Evolutionary conservation across 2,888 invertebrate species (phyloP).

Genomic region (Yponomeuta cagnagella): DNA sequence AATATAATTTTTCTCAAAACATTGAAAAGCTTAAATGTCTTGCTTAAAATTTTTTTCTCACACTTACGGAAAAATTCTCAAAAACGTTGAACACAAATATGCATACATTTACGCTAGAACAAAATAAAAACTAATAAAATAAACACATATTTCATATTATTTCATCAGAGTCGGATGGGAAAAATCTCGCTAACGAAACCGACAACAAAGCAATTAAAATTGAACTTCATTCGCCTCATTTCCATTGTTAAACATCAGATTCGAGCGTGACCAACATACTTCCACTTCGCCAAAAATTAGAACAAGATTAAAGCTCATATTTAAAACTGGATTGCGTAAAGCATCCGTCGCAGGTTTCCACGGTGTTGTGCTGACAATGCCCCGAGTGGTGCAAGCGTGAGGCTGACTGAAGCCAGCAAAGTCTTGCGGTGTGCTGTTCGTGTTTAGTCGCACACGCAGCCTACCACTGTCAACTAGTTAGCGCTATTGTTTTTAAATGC

Average conservation of each 20-base stretch:
- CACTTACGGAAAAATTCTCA: too few relatives aligned
- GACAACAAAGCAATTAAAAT: conserved; percentile 5
- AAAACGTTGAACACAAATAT: background rate
- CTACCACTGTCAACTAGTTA: conserved; percentile 55
- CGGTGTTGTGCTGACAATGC: conserved; percentile 65
- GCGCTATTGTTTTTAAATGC: conserved; percentile 34
- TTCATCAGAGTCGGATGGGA: conserved; percentile 6
- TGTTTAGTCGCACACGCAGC: conserved; percentile 58
- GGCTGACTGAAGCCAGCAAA: conserved; percentile 18
- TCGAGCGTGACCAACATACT: background rate
- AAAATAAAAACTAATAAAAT: background rate
- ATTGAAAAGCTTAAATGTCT: too few relatives aligned
- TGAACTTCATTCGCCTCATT: conserved; percentile 13
- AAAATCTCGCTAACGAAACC: conserved; percentile 2
- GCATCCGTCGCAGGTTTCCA: conserved; percentile 55
- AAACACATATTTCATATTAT: background rate
- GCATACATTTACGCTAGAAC: background rate
- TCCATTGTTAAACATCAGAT: conserved; percentile 5
- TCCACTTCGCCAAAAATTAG: conserved; percentile 1
- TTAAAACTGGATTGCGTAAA: conserved; percentile 53
- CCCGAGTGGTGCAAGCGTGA: conserved; percentile 60
- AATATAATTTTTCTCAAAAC: too few relatives aligned
- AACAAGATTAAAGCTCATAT: background rate
- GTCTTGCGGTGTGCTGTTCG: conserved; percentile 31
- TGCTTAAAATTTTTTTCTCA: too few relatives aligned